Evolutionary conservation across 1,140 invertebrate genomes (phyloP), one percentile per base, ranked within the genome.

Genomic region (Cheumatopsyche charites): DNA sequence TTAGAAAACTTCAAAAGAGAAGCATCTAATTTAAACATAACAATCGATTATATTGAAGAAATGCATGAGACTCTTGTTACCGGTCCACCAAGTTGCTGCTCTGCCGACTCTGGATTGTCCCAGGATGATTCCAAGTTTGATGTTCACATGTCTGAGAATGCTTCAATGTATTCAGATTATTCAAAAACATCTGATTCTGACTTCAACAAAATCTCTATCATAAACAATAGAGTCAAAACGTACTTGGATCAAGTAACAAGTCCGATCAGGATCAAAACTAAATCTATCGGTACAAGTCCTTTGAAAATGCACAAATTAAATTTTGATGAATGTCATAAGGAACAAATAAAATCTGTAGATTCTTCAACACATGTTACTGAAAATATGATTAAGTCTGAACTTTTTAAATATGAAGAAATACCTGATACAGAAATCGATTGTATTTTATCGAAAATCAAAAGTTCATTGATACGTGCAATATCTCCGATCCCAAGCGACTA

Each of bases 41-140:
- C 29, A 3, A 36, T 36, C 29, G 29, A 36, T 36, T 58, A 2
- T 58, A 58, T 23, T 13, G 23, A 58, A 25, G 21, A 42, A 15
- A 17, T 29, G 42, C 41, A 3, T n/a, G 42, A 42, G 7, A 36
- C 29, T 36, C 12, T 42, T 1, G n/a, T 42, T 12, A 61, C 25
- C 11, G 71, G 71, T 17, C 74, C 74, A 1, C 36, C 52, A 4
- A 75, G 74, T 63, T 75, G 74, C 49, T 49, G 67, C 25, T 75
- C 73, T 15, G 77, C 78, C 67, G 82, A 83, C 62, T 81, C 80
- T 11, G 81, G 81, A 0, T 58, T 78, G 41, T 83, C 81, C 12
- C 82, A 17, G 23, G 80, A 82, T 72, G 77, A 75, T 23, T 80
- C 81, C 25, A 82, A 81, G 73, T 79, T 17, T 5, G 62, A 63